A percentile compares a stretch with the other conserved stretches of the same genome.
Conservation (phyloP, 2,113 vertebrate genomes). For the Chroicocephalus ridibundus region DNA sequence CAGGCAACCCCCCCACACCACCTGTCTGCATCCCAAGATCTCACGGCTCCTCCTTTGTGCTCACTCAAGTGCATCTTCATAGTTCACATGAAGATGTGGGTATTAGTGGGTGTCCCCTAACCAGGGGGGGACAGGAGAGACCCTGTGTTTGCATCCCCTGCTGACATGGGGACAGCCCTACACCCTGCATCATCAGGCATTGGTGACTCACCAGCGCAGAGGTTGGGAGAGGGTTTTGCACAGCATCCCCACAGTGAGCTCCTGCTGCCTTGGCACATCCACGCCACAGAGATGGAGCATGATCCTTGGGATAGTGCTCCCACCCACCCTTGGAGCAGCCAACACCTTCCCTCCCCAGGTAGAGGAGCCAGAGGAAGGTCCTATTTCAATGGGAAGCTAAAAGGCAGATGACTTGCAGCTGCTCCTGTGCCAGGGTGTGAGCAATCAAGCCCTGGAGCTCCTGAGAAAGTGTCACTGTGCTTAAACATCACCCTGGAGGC, state of each 20-base stretch:
- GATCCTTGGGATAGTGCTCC: fast-evolving
- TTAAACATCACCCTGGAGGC: not conserved
- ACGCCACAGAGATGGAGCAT: fast-evolving
- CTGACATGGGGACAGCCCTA: not conserved
- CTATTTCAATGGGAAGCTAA: not conserved
- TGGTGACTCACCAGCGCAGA: not conserved
- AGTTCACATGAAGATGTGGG: not conserved
- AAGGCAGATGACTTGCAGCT: not conserved
- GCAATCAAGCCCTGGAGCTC: not conserved
- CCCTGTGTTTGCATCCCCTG: not conserved
- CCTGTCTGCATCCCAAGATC: not conserved
- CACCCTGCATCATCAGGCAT: fast-evolving
- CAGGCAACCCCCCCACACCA: fast-evolving
- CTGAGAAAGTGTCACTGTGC: not conserved
- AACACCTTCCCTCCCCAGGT: not conserved
- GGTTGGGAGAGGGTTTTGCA: fast-evolving
- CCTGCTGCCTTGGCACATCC: not conserved
- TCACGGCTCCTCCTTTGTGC: not conserved
- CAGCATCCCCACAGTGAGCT: not conserved
- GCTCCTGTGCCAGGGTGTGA: not conserved
- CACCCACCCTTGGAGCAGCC: not conserved
- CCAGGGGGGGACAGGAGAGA: fast-evolving
- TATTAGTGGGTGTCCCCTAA: not conserved
- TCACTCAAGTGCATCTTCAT: not conserved
- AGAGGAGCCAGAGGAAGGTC: not conserved